Evolutionary conservation across 2,888 invertebrate species (phyloP), one percentile per base, ranked within the genome.

Genomic region (Cerceris ruficornis): DNA sequence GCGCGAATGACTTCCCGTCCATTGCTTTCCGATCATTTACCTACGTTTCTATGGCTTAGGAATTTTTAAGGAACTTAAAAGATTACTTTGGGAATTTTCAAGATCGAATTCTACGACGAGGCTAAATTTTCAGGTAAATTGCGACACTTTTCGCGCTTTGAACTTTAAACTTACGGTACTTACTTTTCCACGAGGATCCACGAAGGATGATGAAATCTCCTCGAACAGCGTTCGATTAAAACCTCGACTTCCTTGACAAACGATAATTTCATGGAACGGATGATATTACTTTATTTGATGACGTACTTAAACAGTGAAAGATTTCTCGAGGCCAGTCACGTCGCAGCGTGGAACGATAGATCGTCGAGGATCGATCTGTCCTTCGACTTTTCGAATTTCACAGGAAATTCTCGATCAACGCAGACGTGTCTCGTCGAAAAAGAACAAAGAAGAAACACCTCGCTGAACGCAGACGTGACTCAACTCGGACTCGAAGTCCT

Each of bases 271-370:
- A 54, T 90, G 88, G 88, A 92, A 91, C 91, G 89, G 91, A 89
- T 90, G 85, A 88, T 91, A 90, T 91, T 86, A 86, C 84, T 86
- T 92, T 92, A 91, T 91, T 91, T 86, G 84, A 87, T 87, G 86
- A 87, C 76, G 86, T 87, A 87, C 83, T 85, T 90, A 88, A 91
- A 90, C 90, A 89, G 86, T 87, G 82, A 86, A 81, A 83, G 86
- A 87, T 82, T 84, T 69, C 66, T 66, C 83, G 67, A 69, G 69
- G 73, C 84, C 72, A 69, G 76, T 79, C 84, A 71, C 77, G 83
- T 67, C 28, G 28, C 28, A 28, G 28, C 28, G 28, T 28, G 28
- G 59, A 64, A 49, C 66, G 71, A 57, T 73, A 58, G 57, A 73
- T 49, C 55, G 64, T 60, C 64, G 42, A 69, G 58, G 42, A 52